These are phyloP conservation scores for Lampris megalopsis DNA, from an alignment of 2,113 vertebrate species.

Conservation along the genomic window DNA sequence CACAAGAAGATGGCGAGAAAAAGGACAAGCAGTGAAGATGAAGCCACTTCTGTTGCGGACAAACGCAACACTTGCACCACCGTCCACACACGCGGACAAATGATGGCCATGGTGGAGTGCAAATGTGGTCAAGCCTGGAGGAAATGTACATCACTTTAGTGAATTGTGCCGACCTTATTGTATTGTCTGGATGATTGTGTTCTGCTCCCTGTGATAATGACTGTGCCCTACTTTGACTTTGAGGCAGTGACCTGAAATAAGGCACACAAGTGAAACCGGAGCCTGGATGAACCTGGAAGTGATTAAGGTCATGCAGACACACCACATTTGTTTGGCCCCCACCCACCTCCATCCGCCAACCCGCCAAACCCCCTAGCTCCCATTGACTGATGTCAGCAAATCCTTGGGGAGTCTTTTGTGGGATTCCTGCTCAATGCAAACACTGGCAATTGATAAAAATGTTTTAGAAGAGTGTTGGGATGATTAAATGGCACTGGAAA, in stretches of 20 bases:
- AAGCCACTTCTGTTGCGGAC: slow-evolving; percentile 50
- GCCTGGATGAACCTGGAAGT: slow-evolving; percentile 80
- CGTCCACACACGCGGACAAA: slow-evolving; percentile 46
- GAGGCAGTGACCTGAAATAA: slow-evolving; percentile 86
- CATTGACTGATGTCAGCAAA: slow-evolving; percentile 70
- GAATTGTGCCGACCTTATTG: slow-evolving; percentile 83
- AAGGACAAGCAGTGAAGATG: slow-evolving; percentile 21
- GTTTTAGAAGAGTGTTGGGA: slow-evolving; percentile 40
- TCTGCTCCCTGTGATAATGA: slow-evolving; percentile 84
- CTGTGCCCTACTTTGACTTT: slow-evolving; percentile 84
- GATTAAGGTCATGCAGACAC: slow-evolving; percentile 83
- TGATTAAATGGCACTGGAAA: slow-evolving; percentile 63
- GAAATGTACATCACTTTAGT: slow-evolving; percentile 81
- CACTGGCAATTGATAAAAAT: slow-evolving; percentile 51
- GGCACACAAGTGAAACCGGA: slow-evolving; percentile 82
- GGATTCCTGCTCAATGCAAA: slow-evolving; percentile 69
- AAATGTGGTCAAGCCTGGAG: slow-evolving; percentile 71
- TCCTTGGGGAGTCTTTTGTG: slow-evolving; percentile 73
- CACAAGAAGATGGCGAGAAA: slow-evolving; percentile 17
- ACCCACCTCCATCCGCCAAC: background rate
- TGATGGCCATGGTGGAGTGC: slow-evolving; percentile 38
- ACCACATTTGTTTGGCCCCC: slow-evolving; percentile 81
- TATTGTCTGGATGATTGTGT: slow-evolving; percentile 84
- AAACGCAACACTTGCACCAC: slow-evolving; percentile 59
- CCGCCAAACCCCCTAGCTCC: slow-evolving; percentile 34